These are phyloP conservation scores for Xerus inauris DNA, from an alignment of 2,113 vertebrate species.

Conservation along the genomic window DNA sequence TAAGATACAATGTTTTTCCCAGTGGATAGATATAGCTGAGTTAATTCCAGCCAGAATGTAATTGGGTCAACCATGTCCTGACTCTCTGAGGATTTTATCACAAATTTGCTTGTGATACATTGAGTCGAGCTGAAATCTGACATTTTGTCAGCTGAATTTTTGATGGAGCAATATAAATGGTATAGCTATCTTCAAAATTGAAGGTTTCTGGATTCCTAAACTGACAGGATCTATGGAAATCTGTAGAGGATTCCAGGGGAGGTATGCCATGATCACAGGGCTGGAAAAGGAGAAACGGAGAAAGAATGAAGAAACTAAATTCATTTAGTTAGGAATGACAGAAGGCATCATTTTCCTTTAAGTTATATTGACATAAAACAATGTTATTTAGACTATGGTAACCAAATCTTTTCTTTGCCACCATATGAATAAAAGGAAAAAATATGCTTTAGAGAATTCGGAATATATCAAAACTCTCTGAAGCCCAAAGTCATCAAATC, in stretches of 20 bases:
- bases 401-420: neutral
- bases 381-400: neutral
- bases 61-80: neutral
- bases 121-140: neutral
- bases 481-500: conserved; percentile 6
- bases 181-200: neutral
- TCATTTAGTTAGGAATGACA: neutral
- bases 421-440: neutral
- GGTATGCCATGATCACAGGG: neutral
- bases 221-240: neutral
- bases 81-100: conserved; percentile 12
- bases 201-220: neutral
- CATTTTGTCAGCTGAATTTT: neutral
- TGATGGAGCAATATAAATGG: neutral
- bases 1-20: neutral
- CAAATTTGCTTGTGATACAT: neutral
- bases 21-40: neutral
- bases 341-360: neutral
- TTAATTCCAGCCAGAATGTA: neutral
- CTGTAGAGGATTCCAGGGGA: neutral
- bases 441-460: neutral
- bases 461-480: neutral
- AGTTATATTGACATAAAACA: neutral
- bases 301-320: neutral
- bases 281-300: neutral